These are phyloP conservation scores for Scaptomyza parva DNA, from an alignment of 2,888 invertebrate species.

Conservation along the genomic window DNA sequence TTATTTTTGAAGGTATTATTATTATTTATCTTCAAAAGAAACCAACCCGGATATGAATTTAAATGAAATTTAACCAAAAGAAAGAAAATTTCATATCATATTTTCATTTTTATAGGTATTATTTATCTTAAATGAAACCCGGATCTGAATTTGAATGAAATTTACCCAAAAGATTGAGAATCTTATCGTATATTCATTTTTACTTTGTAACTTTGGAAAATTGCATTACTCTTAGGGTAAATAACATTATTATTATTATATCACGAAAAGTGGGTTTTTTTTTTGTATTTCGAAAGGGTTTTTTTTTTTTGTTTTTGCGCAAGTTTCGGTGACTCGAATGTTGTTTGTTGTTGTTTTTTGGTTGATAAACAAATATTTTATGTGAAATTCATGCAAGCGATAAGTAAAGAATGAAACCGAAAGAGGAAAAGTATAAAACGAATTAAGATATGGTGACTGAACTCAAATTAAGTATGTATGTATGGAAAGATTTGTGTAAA, in stretches of 20 bases:
- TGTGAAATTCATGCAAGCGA: conserved; percentile 5
- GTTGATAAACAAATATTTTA: conserved; percentile 23
- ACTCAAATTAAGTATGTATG: background rate
- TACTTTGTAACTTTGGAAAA: background rate
- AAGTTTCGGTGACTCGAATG: conserved; percentile 1
- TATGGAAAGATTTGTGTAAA: background rate
- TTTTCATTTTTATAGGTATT: too few relatives aligned
- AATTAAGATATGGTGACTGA: conserved; percentile 4
- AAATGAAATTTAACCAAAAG: too few relatives aligned
- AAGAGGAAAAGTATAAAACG: background rate
- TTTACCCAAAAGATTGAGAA: background rate
- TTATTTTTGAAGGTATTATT: background rate
- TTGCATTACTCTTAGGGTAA: background rate
- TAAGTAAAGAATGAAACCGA: conserved; percentile 1
- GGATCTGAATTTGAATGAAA: too few relatives aligned
- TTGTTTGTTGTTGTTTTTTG: background rate
- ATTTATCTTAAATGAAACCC: too few relatives aligned
- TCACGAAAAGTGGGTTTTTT: background rate
- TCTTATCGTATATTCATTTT: background rate
- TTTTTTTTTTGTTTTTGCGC: conserved; percentile 4
- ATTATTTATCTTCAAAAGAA: too few relatives aligned
- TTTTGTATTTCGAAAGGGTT: background rate
- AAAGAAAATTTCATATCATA: too few relatives aligned
- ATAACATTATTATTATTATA: background rate
- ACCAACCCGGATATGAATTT: too few relatives aligned